Evolutionary conservation across 1,140 invertebrate species (phyloP), one percentile per base, ranked within the genome.

Genomic region (Panulirus ornatus): DNA sequence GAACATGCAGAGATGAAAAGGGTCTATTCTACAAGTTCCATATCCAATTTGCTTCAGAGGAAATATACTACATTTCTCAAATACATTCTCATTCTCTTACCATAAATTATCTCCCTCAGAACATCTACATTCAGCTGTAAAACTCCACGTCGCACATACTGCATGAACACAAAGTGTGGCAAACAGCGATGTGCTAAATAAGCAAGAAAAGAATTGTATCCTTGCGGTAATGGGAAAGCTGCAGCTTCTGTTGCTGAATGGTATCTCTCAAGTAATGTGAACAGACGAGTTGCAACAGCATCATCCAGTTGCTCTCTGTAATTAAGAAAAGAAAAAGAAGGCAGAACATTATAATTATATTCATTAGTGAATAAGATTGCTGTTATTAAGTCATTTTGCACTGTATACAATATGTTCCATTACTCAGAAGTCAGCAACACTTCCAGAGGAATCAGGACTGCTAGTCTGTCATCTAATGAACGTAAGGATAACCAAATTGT

Each of bases 111-210:
- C 75, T 95, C 95, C 94, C 97, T 97, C 93, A 97, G 96, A 1
- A 97, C 97, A 93, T 98, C 97, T 38, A 97, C 96, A 94, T 97
- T 97, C 81, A 98, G 93, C 92, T 97, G 97, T 92, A 97, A 96
- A 76, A 97, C 97, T 92, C 96, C 96, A 84, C 96, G 94, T 92
- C 96, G 96, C 54, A 97, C 96, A 93, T 97, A 97, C 93, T 97
- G 97, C 54, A 97, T 92, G 93, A 97, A 97, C 92, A 96, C 96
- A 71, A 96, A 94, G 93, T 96, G 97, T 73, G 95, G 95, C 82
- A 97, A 93, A 1, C 96, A 96, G 91, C 96, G 94, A 93, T 97
- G 97, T 1, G 97, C 97, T 66, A 98, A 94, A 93, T 97, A 97
- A 14, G 97, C 96, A 93, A 97, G 97, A 94, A 97, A 98, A 16